Percentiles rank a stretch among this genome's conserved stretches.
phyloP scores from a whole-genome alignment of 1,140 invertebrate species.

The Cephus cinctus region DNA sequence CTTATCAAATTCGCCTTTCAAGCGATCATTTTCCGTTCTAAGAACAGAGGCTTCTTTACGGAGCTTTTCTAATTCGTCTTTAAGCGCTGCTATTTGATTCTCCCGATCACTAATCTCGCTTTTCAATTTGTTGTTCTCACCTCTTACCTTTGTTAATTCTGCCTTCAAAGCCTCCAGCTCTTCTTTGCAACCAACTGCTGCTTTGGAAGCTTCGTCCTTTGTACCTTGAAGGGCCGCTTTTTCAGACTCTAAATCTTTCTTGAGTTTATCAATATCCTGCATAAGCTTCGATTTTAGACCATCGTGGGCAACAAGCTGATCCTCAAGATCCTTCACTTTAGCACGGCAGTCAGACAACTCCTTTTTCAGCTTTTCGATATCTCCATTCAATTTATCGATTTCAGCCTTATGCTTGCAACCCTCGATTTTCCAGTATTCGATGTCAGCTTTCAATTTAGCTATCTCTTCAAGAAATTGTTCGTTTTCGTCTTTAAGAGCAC shows the following conservation, averaged over 20 bases:
- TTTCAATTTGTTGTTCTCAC: conserved; percentile 18
- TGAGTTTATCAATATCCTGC: conserved; percentile 8
- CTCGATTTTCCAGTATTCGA: conserved; percentile 28
- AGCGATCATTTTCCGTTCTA: conserved; percentile 11
- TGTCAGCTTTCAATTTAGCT: conserved; percentile 15
- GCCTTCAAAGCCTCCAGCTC: conserved; percentile 23
- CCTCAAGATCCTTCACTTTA: conserved; percentile 17
- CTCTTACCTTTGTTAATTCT: conserved; percentile 23
- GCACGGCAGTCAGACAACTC: conserved; percentile 10
- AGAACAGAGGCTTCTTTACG: conserved; percentile 20
- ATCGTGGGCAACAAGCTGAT: conserved; percentile 6
- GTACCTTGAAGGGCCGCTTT: conserved; percentile 4
- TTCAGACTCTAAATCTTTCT: conserved; percentile 8
- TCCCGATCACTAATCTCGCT: conserved; percentile 2
- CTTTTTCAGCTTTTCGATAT: conserved; percentile 21
- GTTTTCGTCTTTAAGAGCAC: conserved; percentile 9
- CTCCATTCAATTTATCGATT: conserved; percentile 19
- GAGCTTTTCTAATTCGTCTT: conserved; percentile 9
- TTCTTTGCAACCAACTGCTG: conserved; percentile 9
- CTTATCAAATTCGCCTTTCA: conserved; percentile 5
- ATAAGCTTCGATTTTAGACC: conserved; percentile 10
- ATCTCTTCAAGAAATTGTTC: conserved; percentile 20
- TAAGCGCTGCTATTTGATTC: conserved; percentile 4
- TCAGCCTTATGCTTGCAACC: conserved; percentile 19
- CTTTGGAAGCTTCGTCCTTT: conserved; percentile 8